phyloP scores from a whole-genome alignment of 2,888 invertebrate species.

The Ypsolopha sequella region DNA sequence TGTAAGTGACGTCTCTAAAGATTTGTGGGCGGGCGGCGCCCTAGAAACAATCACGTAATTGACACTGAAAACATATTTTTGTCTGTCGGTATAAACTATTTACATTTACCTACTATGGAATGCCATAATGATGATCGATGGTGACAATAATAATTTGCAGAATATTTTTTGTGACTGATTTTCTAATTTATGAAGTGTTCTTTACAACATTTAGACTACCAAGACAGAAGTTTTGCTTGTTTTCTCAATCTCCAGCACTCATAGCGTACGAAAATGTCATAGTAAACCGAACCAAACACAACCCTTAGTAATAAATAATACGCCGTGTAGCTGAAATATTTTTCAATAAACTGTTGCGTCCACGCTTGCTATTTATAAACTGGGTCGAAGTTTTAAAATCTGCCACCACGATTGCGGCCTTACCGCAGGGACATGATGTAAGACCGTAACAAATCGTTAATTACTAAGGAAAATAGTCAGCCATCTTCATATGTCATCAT shows the following conservation, averaged over 20 bases:
- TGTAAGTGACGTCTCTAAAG: constrained; percentile 23
- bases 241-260: no score
- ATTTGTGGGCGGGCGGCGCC: constrained; percentile 47
- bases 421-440: background rate
- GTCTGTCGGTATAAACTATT: no score
- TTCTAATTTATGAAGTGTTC: no score
- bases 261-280: background rate
- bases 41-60: constrained; percentile 11
- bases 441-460: background rate
- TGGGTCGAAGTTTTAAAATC: constrained; percentile 3
- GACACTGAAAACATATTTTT: background rate
- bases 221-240: no score
- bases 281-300: background rate
- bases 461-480: background rate
- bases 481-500: background rate
- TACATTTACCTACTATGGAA: no score
- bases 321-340: background rate
- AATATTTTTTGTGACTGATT: no score
- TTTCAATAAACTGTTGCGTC: background rate
- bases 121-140: no score
- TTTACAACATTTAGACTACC: no score
- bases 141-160: no score
- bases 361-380: constrained; percentile 1
- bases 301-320: background rate
- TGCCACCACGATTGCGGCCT: no score